Percentiles rank a stretch among this genome's conserved stretches.
phyloP scores from a whole-genome alignment of 2,888 invertebrate genomes.

The Smittia aterrima region DNA sequence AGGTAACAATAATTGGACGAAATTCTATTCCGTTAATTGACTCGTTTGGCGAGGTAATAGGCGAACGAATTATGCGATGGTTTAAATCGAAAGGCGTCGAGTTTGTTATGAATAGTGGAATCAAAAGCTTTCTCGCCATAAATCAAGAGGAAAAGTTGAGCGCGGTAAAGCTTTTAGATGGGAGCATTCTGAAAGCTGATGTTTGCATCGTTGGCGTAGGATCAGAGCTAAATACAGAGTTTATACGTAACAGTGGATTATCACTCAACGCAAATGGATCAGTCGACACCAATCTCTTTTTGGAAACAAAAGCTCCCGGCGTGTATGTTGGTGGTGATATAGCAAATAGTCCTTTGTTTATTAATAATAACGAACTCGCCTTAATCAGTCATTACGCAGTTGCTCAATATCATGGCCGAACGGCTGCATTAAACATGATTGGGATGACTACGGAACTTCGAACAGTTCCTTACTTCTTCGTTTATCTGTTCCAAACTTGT shows the following conservation, averaged over 20 bases:
- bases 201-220: constrained; percentile 84
- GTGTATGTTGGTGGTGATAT: constrained; percentile 93
- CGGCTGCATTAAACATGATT: constrained; percentile 85
- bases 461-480: constrained; percentile 93
- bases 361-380: constrained; percentile 59
- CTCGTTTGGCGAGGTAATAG: constrained; percentile 76
- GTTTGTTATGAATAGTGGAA: constrained; percentile 66
- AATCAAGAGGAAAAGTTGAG: constrained; percentile 58
- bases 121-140: constrained; percentile 58
- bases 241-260: constrained; percentile 73
- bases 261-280: constrained; percentile 65
- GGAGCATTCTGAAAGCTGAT: constrained; percentile 70
- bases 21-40: constrained; percentile 70
- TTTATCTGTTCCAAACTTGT: constrained; percentile 79
- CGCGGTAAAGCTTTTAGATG: constrained; percentile 69
- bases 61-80: constrained; percentile 67
- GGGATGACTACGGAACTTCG: constrained; percentile 62
- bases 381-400: constrained; percentile 88
- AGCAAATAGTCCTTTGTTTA: constrained; percentile 80
- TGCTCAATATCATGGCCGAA: constrained; percentile 86
- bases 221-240: constrained; percentile 75
- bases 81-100: constrained; percentile 75
- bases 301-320: constrained; percentile 74
- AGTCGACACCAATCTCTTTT: constrained; percentile 64
- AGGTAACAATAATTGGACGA: constrained; percentile 76